Evolutionary conservation across 2,113 vertebrate genomes (phyloP).

Genomic region (Halcyon malimbica): DNA sequence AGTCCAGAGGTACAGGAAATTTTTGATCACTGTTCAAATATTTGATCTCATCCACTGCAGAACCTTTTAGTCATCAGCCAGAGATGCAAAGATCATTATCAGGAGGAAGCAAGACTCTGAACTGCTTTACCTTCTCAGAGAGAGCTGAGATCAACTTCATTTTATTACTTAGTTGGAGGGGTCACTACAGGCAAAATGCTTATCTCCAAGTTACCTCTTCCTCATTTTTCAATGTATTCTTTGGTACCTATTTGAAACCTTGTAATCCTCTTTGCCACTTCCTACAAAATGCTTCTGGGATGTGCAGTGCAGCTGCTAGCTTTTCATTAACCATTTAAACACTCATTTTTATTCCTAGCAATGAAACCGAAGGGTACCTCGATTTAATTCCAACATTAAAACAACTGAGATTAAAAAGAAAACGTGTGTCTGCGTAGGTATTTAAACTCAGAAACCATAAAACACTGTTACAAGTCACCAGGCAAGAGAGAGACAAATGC

Average conservation of each 20-base stretch:
- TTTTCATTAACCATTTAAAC: neutral
- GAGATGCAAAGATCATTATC: neutral
- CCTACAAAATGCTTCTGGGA: neutral
- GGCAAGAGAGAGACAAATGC: neutral
- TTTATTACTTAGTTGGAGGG: neutral
- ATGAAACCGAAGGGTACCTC: neutral
- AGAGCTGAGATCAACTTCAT: neutral
- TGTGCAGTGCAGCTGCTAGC: neutral
- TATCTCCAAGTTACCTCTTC: neutral
- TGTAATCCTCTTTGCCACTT: neutral
- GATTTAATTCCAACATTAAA: neutral
- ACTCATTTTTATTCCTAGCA: neutral
- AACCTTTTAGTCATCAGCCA: neutral
- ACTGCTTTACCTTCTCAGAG: neutral
- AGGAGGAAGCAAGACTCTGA: neutral
- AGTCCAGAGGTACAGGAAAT: neutral
- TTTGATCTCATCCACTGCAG: neutral
- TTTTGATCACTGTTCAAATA: conserved; percentile 31
- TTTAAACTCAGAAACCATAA: neutral
- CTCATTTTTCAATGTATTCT: neutral
- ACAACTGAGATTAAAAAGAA: neutral
- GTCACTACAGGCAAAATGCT: neutral
- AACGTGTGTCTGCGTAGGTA: neutral
- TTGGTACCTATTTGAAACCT: neutral
- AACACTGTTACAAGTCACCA: neutral